Base-by-base conservation (phyloP, 2,797 vertebrate genomes). In the Sebastes melanostomus region DNA sequence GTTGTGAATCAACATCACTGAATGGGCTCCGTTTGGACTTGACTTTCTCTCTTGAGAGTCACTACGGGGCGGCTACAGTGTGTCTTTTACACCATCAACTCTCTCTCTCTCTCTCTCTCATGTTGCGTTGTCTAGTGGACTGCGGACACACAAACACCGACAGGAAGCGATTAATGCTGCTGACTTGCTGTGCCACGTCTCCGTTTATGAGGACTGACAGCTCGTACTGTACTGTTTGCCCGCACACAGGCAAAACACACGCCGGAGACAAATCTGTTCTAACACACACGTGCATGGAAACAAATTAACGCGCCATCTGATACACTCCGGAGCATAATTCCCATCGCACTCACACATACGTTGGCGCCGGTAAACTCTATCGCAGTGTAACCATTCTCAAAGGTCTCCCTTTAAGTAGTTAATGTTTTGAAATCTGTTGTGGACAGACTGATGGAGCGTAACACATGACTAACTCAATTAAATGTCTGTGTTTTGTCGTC, bases 191-290 rank as follows among this genome's bases (percentile, higher is more conserved):
- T 8, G 80, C 76, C 82, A 62, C 78, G 75, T 85, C 86, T 90
- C 80, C 78, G 75, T 89, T 90, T 80, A 94, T 88, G 74, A 88
- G 87, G 83, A 87, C 86, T 91, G 90, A 91, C 92, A 91, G 85
- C 74, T 70, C 42, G 34, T 14, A 14, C 38, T 24, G 14, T 5
- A 42, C 71, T 18, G 22, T 22, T 22, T 8, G 79, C 62, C 8
- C 38, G 54, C 61, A 20, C 20, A 70, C 34, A 6, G 8, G 8
- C 38, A 54, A 24, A 20, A 56, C 65, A 54, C 63, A 62, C 13
- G 46, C n/a, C 4, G 65, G 65, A 22, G 25, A 7, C 3, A n/a
- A 24, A 56, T n/a, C 9, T 8, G n/a, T 3, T 4, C 65, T 20
- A 5, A 55, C 2, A 74, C 65, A 75, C 58, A 87, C 80, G 82